Conservation (phyloP, 2,888 invertebrate species). For the Aleiodes leptofemur region DNA sequence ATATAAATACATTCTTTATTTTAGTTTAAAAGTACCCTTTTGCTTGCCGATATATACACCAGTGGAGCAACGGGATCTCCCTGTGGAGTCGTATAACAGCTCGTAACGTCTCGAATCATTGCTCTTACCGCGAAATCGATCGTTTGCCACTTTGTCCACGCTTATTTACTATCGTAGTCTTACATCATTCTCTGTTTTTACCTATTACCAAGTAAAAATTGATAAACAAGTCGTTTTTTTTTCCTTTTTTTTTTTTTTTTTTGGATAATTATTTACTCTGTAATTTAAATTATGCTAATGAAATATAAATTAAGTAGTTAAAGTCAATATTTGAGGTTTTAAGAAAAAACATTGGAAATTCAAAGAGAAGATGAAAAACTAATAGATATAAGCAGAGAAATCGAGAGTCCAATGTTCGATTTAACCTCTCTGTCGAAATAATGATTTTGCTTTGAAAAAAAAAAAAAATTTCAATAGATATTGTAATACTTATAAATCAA, state of each 20-base stretch:
- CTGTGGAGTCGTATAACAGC: constrained; percentile 34
- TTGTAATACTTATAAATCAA: constrained; percentile 28
- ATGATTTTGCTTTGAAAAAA: too few species aligned
- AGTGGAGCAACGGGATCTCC: constrained; percentile 33
- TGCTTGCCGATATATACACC: not conserved
- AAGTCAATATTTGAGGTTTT: too few species aligned
- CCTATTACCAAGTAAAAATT: not conserved
- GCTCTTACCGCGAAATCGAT: constrained; percentile 37
- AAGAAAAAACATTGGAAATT: too few species aligned
- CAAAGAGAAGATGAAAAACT: too few species aligned
- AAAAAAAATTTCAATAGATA: not conserved
- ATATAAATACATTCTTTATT: constrained; percentile 4
- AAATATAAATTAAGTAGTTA: not conserved
- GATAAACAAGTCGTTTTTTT: not conserved
- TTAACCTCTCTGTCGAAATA: too few species aligned
- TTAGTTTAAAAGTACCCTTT: not conserved
- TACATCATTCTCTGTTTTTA: constrained; percentile 18
- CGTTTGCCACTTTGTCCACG: constrained; percentile 40
- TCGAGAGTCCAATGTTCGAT: too few species aligned
- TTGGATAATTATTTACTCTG: not conserved
- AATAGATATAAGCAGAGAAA: too few species aligned
- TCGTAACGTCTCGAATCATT: constrained; percentile 43
- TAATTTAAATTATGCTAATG: not conserved
- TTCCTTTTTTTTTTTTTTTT: not conserved
- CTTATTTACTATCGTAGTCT: constrained; percentile 35